Evolutionary conservation across 2,797 vertebrate species (phyloP).

Genomic region (Oreochromis mossambicus): DNA sequence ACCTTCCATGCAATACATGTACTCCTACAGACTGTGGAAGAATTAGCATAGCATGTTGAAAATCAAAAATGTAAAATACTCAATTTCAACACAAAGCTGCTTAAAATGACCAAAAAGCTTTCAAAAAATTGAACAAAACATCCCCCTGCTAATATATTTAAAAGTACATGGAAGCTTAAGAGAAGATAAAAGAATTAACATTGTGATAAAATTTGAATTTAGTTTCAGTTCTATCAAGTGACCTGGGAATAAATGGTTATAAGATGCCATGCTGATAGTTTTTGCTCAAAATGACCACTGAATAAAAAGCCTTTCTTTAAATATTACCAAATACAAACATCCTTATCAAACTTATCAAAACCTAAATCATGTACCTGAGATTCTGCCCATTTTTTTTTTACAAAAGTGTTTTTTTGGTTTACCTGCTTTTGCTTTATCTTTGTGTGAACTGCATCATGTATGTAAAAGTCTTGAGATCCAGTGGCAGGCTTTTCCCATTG

Average conservation of each 20-base stretch:
- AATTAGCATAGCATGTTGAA: background rate
- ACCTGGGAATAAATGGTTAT: background rate
- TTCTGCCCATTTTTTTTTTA: background rate
- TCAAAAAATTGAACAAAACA: background rate
- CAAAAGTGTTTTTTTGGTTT: background rate
- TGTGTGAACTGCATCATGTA: background rate
- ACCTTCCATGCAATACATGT: background rate
- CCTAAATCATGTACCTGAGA: background rate
- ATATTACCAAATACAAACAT: background rate
- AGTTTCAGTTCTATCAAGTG: background rate
- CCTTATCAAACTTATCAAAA: background rate
- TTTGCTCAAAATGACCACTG: background rate
- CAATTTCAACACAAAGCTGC: background rate
- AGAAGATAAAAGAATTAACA: background rate
- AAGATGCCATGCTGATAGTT: background rate
- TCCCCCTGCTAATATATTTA: background rate
- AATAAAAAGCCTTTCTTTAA: background rate
- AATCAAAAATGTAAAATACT: background rate
- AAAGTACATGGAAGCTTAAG: background rate
- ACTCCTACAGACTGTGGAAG: background rate
- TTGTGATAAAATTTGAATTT: background rate
- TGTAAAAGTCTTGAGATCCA: slow-evolving; percentile 27
- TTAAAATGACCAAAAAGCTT: background rate
- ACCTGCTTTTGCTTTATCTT: slow-evolving; percentile 10
- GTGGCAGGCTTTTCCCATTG: slow-evolving; percentile 57